These are phyloP conservation scores for Rhombomys opimus DNA, from an alignment of 2,113 vertebrate species.

Conservation along the genomic window DNA sequence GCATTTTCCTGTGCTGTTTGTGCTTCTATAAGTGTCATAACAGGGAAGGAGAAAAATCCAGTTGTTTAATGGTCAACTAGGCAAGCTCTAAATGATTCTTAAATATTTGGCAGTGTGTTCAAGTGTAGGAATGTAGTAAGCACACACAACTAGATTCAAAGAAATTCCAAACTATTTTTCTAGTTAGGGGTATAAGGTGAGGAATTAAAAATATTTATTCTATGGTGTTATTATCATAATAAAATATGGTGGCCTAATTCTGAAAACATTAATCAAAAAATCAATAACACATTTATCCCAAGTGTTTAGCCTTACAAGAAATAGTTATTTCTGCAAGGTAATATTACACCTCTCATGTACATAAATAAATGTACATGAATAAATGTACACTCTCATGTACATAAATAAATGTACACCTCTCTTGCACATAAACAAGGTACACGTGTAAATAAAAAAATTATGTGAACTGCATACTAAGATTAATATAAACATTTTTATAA, in stretches of 20 bases:
- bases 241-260: background rate
- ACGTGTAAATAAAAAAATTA: constrained; percentile 21
- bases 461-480: constrained; percentile 23
- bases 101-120: background rate
- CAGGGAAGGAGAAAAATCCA: background rate
- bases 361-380: background rate
- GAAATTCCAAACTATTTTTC: constrained; percentile 8
- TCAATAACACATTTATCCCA: background rate
- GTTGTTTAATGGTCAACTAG: background rate
- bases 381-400: background rate
- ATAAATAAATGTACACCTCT: background rate
- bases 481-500: constrained; percentile 49
- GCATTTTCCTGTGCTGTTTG: background rate
- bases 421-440: background rate
- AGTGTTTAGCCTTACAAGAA: background rate
- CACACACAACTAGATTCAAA: constrained; percentile 23
- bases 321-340: constrained; percentile 31
- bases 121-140: background rate
- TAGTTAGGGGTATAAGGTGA: background rate
- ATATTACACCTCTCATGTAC: background rate
- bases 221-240: constrained; percentile 17
- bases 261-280: constrained; percentile 52
- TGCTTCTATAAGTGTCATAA: background rate
- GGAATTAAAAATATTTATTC: background rate
- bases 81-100: background rate